Evolutionary conservation across 2,797 vertebrate species (phyloP).

Genomic region (Semaprochilodus insignis): DNA sequence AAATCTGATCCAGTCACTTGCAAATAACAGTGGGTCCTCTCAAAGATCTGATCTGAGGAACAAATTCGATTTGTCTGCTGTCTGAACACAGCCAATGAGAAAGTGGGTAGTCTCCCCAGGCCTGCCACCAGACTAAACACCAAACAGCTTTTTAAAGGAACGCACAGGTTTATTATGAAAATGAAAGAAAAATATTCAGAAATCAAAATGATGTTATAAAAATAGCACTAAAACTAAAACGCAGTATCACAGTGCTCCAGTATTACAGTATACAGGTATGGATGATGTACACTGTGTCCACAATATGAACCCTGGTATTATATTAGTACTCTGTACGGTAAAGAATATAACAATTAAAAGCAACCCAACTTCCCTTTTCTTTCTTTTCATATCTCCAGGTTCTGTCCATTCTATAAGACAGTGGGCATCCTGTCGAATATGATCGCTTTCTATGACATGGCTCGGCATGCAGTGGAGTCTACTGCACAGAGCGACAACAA

Average conservation of each 20-base stretch:
- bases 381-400: conserved; percentile 74
- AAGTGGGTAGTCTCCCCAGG: too few species aligned
- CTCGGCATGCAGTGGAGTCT: conserved; percentile 93
- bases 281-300: too few species aligned
- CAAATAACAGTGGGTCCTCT: too few species aligned
- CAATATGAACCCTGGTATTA: not conserved
- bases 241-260: not conserved
- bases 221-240: not conserved
- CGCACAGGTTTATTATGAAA: too few species aligned
- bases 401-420: conserved; percentile 98
- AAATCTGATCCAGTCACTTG: too few species aligned
- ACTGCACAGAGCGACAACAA: conserved; percentile 95
- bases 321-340: not conserved
- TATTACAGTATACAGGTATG: too few species aligned
- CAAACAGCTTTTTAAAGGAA: too few species aligned
- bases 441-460: conserved; percentile 97
- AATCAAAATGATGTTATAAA: not conserved
- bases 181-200: not conserved
- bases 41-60: too few species aligned
- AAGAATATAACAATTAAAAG: not conserved
- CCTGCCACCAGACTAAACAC: too few species aligned
- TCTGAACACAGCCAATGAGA: too few species aligned
- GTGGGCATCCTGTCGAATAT: conserved; percentile 97
- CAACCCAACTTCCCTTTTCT: not conserved
- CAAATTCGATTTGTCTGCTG: too few species aligned